Evolutionary conservation across 1,140 invertebrate genomes (phyloP).

Genomic region (Ctenoplectra terminalis): DNA sequence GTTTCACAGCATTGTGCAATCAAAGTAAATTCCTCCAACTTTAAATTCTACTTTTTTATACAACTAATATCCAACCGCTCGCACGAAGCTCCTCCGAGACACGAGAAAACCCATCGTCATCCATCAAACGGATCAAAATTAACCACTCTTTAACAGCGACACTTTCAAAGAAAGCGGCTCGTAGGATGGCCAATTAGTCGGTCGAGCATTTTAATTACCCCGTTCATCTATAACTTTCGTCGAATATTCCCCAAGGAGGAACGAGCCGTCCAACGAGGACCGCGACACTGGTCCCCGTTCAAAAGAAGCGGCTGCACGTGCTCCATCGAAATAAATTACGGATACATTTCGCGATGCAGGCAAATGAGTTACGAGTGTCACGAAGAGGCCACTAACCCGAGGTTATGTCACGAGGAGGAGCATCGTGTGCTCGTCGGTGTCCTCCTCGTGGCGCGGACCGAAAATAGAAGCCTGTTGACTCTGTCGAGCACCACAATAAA

Average conservation of each 20-base stretch:
- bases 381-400: constrained; percentile 63
- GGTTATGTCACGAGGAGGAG: constrained; percentile 62
- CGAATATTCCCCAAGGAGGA: neutral
- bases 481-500: constrained; percentile 56
- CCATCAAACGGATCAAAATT: neutral
- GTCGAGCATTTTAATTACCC: constrained; percentile 3
- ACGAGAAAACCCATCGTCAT: no score
- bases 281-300: neutral
- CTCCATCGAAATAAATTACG: constrained; percentile 14
- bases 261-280: neutral
- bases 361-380: constrained; percentile 60
- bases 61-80: no score
- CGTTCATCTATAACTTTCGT: neutral
- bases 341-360: constrained; percentile 16
- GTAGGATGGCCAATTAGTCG: neutral
- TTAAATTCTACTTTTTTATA: no score
- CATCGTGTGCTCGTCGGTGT: constrained; percentile 22
- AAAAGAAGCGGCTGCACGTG: constrained; percentile 8
- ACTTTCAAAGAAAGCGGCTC: neutral
- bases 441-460: constrained; percentile 28
- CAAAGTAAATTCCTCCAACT: no score
- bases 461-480: constrained; percentile 63
- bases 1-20: no score
- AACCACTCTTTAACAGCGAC: no score
- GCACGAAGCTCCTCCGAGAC: no score